These are phyloP conservation scores for Anoplius nigerrimus DNA, from an alignment of 2,888 invertebrate species.

Conservation along the genomic window DNA sequence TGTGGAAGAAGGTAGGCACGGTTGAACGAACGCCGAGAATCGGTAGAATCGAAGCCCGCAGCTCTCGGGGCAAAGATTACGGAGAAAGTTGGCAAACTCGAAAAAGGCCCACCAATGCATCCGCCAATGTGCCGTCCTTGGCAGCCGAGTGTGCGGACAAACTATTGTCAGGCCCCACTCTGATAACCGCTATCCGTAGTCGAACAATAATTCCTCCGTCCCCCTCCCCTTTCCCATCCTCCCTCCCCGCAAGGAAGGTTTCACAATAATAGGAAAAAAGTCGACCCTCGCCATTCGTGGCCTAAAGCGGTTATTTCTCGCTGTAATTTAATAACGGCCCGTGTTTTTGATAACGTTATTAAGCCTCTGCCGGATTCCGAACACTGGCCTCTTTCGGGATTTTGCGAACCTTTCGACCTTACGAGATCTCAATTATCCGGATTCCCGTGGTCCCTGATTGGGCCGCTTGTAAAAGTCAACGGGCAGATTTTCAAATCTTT, in stretches of 20 bases:
- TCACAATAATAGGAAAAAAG: constrained; percentile 69
- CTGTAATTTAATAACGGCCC: constrained; percentile 65
- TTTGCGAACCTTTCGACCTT: background rate
- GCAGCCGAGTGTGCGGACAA: constrained; percentile 54
- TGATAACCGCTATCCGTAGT: constrained; percentile 11
- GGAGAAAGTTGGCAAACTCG: constrained; percentile 13
- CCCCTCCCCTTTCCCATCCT: constrained; percentile 21
- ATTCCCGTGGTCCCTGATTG: too few species aligned
- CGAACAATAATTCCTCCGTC: constrained; percentile 41
- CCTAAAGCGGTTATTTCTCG: constrained; percentile 66
- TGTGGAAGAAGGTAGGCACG: too few species aligned
- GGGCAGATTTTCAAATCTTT: too few species aligned
- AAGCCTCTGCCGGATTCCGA: constrained; percentile 41
- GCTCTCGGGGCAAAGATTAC: background rate
- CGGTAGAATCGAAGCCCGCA: too few species aligned
- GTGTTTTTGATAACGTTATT: constrained; percentile 60
- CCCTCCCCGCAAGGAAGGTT: constrained; percentile 53
- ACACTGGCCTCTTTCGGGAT: background rate
- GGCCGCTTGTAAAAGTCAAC: too few species aligned
- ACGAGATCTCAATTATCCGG: too few species aligned
- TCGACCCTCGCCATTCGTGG: constrained; percentile 62
- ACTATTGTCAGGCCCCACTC: constrained; percentile 52
- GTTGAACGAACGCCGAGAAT: too few species aligned
- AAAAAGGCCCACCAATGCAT: constrained; percentile 53
- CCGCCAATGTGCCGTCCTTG: constrained; percentile 67